phyloP scores from a whole-genome alignment of 2,113 vertebrate species.

The Struthio camelus region DNA sequence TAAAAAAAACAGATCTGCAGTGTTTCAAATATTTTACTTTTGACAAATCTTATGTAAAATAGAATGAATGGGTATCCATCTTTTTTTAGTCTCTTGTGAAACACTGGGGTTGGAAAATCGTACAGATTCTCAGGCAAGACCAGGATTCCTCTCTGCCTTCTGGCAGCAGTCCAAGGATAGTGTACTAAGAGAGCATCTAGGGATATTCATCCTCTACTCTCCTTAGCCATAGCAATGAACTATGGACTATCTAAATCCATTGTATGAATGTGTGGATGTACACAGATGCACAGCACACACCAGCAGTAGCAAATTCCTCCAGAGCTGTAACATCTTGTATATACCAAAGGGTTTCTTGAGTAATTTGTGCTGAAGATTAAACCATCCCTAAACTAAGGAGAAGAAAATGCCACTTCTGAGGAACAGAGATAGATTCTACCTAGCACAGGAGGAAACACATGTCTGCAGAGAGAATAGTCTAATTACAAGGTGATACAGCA shows the following conservation, averaged over 20 bases:
- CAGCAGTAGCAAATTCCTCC: not conserved
- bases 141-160: not conserved
- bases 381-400: not conserved
- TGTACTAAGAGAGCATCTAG: not conserved
- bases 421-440: not conserved
- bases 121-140: not conserved
- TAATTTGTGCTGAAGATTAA: not conserved
- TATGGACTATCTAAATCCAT: not conserved
- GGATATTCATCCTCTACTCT: accelerated
- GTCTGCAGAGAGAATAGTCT: not conserved
- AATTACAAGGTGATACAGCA: not conserved
- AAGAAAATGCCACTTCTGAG: not conserved
- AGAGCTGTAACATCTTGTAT: not conserved
- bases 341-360: not conserved
- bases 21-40: not conserved
- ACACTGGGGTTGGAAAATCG: not conserved
- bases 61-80: not conserved
- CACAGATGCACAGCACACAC: accelerated
- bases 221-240: not conserved
- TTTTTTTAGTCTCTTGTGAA: not conserved
- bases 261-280: not conserved
- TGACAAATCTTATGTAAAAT: not conserved
- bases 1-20: not conserved
- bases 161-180: not conserved
- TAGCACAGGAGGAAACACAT: not conserved